Base-by-base conservation (phyloP, 2,888 invertebrate genomes). In the Globia sparganii region DNA sequence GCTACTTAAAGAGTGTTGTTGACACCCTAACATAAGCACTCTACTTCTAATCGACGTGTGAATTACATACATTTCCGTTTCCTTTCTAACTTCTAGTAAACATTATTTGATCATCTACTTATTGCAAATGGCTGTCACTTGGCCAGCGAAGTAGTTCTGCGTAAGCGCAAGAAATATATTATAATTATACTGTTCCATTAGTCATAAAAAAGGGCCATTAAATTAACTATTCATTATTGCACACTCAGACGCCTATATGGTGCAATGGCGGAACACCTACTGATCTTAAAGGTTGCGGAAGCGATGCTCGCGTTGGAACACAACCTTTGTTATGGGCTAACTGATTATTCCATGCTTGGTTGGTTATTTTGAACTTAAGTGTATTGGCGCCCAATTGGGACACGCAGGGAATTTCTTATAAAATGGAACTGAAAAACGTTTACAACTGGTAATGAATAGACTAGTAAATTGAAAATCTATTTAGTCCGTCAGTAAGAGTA, bases 211-310 rank as follows among this genome's bases (percentile, higher is more conserved):
- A 82, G 65, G 65, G 46, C 34, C 28, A 75, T 75, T 71, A 65
- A 80, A 84, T 84, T 72, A 75, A 49, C 43, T 62, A 82, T 80
- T 84, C 84, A 75, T 80, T 28, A 69, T 43, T 43, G 73, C 68
- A 64, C 21, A 37, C 53, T 59, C 40, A 53, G 66, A n/a, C 9
- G 15, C 80, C 46, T 65, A 69, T 72, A 72, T 72, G 68, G 75
- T 62, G 67, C 46, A 66, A 70, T 31, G 49, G 49, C 73, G 61
- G 84, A 78, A 61, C 56, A 28, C 21, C 65, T 43, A 80, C n/a
- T 73, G 40, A 59, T 25, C 28, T 58, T 34, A 80, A 59, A 78
- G 49, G 13, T 65, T 65, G 64, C 80, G 81, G 65, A 78, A 74
- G 40, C 40, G 13, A 15, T 64, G 21, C 53, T 21, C 43, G 75